Conservation (phyloP, 2,113 vertebrate species). For the Burhinus oedicnemus region DNA sequence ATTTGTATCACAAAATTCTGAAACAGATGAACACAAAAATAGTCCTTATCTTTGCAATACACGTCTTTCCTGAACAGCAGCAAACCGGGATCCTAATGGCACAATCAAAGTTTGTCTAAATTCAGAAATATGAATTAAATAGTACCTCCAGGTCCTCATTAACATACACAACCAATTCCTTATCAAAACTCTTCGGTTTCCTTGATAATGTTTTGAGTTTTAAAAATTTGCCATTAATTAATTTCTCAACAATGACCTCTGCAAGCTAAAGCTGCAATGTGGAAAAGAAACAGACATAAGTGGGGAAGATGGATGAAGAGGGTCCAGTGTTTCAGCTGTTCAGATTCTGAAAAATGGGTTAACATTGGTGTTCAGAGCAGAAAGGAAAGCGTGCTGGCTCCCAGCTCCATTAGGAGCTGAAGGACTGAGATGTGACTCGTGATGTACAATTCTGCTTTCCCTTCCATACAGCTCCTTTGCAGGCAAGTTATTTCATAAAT, state of each 20-base stretch:
- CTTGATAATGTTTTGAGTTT: not conserved
- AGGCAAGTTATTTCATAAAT: not conserved
- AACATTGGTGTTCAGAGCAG: not conserved
- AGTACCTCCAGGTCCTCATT: not conserved
- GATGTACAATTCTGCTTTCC: not conserved
- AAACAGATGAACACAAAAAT: not conserved
- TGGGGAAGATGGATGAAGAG: not conserved
- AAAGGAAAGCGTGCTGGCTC: not conserved
- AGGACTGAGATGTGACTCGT: not conserved
- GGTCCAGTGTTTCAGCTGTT: not conserved
- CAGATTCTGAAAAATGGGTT: not conserved
- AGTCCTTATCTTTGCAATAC: not conserved
- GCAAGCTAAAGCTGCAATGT: not conserved
- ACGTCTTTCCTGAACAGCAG: not conserved
- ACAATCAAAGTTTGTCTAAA: not conserved
- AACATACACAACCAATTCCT: not conserved
- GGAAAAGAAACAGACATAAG: not conserved
- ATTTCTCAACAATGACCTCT: not conserved
- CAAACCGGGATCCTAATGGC: rapidly evolving
- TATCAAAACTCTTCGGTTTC: not conserved
- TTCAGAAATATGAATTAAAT: not conserved
- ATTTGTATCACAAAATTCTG: not conserved
- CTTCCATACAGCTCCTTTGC: not conserved
- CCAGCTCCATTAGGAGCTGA: not conserved
- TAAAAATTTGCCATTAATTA: not conserved